phyloP scores from a whole-genome alignment of 2,888 invertebrate species.

The Aporophyla nigra region DNA sequence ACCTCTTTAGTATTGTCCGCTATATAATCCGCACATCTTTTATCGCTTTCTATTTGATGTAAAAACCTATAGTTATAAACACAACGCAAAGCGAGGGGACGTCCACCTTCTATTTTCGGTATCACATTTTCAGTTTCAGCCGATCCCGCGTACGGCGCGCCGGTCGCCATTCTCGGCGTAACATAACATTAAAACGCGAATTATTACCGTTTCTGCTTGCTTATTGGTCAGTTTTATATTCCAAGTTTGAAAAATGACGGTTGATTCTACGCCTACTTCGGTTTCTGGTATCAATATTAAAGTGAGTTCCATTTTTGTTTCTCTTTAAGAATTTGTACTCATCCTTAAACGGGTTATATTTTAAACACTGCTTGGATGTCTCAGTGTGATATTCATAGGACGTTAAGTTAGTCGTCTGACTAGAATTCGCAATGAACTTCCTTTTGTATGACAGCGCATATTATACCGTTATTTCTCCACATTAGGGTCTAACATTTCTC shows the following conservation, averaged over 20 bases:
- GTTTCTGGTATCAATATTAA: slow-evolving; percentile 87
- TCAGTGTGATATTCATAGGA: slow-evolving; percentile 53
- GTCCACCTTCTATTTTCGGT: slow-evolving; percentile 87
- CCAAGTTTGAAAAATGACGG: slow-evolving; percentile 78
- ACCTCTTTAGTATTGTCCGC: slow-evolving; percentile 10
- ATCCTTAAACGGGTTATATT: slow-evolving; percentile 52
- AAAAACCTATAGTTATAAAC: slow-evolving; percentile 70
- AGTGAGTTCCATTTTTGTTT: slow-evolving; percentile 78
- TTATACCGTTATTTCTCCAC: slow-evolving; percentile 43
- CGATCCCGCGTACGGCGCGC: slow-evolving; percentile 81
- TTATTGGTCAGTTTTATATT: slow-evolving; percentile 60
- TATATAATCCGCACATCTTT: slow-evolving; percentile 68
- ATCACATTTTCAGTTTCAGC: slow-evolving; percentile 88
- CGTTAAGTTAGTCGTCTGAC: slow-evolving; percentile 40
- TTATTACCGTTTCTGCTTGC: slow-evolving; percentile 63
- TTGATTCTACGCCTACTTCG: slow-evolving; percentile 77
- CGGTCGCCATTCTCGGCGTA: slow-evolving; percentile 79
- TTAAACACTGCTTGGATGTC: slow-evolving; percentile 46
- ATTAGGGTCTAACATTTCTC: slow-evolving; percentile 19
- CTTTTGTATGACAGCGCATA: slow-evolving; percentile 48
- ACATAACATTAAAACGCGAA: slow-evolving; percentile 68
- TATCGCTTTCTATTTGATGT: slow-evolving; percentile 77
- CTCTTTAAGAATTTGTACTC: slow-evolving; percentile 58
- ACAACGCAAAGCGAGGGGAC: slow-evolving; percentile 78
- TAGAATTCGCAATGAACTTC: slow-evolving; percentile 48